Percentiles rank a stretch among this genome's conserved stretches.
phyloP scores from a whole-genome alignment of 2,797 vertebrate genomes.

The Cyprinodon diabolis region DNA sequence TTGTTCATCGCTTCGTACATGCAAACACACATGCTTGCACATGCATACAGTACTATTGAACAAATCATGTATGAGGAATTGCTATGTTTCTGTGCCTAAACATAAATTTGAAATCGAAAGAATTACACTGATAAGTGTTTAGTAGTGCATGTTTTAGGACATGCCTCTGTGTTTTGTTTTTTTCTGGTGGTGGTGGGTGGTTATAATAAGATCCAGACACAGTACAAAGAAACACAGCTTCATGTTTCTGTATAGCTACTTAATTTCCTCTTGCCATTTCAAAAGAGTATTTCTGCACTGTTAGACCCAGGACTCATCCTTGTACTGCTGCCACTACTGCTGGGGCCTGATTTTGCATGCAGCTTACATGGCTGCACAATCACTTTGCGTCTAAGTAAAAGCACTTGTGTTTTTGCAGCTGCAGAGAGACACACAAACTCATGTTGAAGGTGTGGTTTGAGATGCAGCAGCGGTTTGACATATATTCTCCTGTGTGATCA shows the following conservation, averaged over 20 bases:
- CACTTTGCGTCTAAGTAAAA: neutral
- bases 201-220: constrained; percentile 26
- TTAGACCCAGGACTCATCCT: constrained; percentile 24
- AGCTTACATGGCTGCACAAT: constrained; percentile 32
- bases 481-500: constrained; percentile 55
- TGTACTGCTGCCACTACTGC: constrained; percentile 22
- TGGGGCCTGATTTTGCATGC: constrained; percentile 35
- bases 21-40: constrained; percentile 5
- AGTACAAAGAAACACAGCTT: constrained; percentile 26
- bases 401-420: constrained; percentile 35
- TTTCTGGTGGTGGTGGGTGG: constrained; percentile 12
- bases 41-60: constrained; percentile 12
- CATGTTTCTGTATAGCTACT: constrained; percentile 32
- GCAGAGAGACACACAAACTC: constrained; percentile 35
- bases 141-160: constrained; percentile 19
- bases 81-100: constrained; percentile 24
- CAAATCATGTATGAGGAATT: constrained; percentile 40
- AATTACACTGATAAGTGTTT: constrained; percentile 38
- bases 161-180: constrained; percentile 30
- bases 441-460: constrained; percentile 57
- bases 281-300: constrained; percentile 34
- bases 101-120: constrained; percentile 40
- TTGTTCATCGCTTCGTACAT: constrained; percentile 26
- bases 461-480: constrained; percentile 67
- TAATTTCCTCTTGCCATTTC: constrained; percentile 48